These are phyloP conservation scores for Pseudois nayaur DNA, from an alignment of 2,113 vertebrate genomes.

Conservation along the genomic window DNA sequence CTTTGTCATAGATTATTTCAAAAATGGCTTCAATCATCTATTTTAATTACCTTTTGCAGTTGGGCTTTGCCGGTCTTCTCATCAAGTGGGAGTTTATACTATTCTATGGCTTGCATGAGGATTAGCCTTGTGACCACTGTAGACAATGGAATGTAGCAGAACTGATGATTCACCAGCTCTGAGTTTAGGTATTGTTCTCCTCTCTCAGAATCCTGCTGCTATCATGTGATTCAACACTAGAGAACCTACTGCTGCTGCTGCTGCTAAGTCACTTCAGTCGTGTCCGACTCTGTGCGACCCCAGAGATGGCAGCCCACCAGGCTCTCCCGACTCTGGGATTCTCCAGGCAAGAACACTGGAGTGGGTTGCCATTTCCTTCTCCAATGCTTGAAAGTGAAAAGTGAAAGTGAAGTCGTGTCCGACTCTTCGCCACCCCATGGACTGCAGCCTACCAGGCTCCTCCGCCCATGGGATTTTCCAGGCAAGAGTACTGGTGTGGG, in stretches of 20 bases:
- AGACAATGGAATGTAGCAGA: background rate
- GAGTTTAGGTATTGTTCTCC: background rate
- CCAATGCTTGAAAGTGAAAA: no score
- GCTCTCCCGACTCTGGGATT: no score
- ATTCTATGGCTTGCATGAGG: background rate
- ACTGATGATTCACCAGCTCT: background rate
- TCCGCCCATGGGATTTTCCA: no score
- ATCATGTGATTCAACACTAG: background rate
- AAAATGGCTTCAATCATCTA: background rate
- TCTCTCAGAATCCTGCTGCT: background rate
- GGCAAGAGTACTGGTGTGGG: no score
- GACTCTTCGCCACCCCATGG: rapidly evolving
- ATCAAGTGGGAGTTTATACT: background rate
- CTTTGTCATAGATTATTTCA: background rate
- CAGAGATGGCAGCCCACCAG: no score
- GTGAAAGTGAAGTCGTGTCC: no score
- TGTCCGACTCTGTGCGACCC: no score
- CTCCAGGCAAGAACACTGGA: no score
- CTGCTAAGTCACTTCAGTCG: no score
- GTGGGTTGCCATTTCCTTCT: no score
- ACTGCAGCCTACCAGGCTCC: no score
- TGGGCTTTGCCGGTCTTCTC: background rate
- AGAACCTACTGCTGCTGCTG: no score
- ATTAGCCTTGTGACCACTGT: background rate
- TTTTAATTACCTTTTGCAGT: background rate